Evolutionary conservation across 1,140 invertebrate species (phyloP), one percentile per base, ranked within the genome.

Genomic region (Magallana angulata): DNA sequence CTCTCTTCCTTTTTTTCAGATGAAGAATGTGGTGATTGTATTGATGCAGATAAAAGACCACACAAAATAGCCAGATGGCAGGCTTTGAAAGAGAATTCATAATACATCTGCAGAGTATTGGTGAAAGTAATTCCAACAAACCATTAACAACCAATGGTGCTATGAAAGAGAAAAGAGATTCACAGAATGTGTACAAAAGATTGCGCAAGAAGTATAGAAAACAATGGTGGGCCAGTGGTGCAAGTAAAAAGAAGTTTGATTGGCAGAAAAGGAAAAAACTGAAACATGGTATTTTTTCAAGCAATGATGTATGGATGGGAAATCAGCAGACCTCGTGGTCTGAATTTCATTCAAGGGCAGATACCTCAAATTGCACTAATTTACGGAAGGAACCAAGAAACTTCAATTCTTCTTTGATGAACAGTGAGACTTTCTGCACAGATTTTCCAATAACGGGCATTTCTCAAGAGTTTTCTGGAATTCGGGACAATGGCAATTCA

Each of bases 371-470:
- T 36, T 60, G 16, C 16, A 11, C 57, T 30, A 18, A 7, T 62
- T 16, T 59, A 24, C 30, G 12, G 7, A 62, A 68, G 68, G 9
- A 64, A 88, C 16, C 60, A 57, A 81, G 57, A 57, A 85, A 76
- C 57, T 58, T 57, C 76, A 24, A 18, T 84, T 16, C 30, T 56
- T 56, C 56, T 85, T 59, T 80, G 59, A 82, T 76, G 18, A 76
- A 76, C 68, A 80, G 68, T 57, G 76, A 59, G n/a, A n/a, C 71
- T 85, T 58, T 48, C 6, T 89, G 88, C 76, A 82, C 71, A 64
- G 88, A 89, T 36, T 89, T 89, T 58, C 86, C 85, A 11, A 87
- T 89, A 16, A 64, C 88, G n/a, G 88, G 87, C 36, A 89, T 89
- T 18, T 85, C 76, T 48, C 82, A 83, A 71, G 88, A 89, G 64